phyloP scores from a whole-genome alignment of 2,888 invertebrate genomes.

The Lithophane socia region DNA sequence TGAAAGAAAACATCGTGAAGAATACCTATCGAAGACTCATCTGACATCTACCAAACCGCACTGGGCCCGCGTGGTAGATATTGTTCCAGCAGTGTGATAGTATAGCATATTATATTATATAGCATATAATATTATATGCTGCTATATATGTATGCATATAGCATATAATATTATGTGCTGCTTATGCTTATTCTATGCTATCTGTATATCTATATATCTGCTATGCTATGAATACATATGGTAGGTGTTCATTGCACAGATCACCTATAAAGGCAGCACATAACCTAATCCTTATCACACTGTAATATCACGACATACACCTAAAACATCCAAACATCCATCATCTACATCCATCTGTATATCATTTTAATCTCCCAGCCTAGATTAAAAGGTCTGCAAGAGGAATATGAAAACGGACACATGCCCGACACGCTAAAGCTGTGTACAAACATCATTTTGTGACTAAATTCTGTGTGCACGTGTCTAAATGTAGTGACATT shows the following conservation, averaged over 20 bases:
- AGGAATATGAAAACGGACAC: slow-evolving; percentile 44
- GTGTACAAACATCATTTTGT: slow-evolving; percentile 69
- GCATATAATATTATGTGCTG: no score
- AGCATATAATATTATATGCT: no score
- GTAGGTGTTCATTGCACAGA: neutral
- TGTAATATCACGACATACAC: neutral
- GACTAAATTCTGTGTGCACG: slow-evolving; percentile 60
- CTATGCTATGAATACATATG: no score
- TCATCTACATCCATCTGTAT: neutral
- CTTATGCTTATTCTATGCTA: no score
- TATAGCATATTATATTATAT: no score
- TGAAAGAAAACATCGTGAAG: no score
- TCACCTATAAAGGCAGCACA: neutral
- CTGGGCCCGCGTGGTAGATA: no score
- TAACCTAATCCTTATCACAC: neutral
- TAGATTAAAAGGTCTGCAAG: slow-evolving; percentile 42
- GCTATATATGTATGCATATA: no score
- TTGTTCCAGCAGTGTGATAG: no score
- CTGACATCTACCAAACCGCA: no score
- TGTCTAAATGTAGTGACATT: slow-evolving; percentile 53
- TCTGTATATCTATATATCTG: no score
- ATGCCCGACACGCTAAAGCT: slow-evolving; percentile 47
- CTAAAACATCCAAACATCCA: neutral
- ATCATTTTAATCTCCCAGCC: slow-evolving; percentile 30
- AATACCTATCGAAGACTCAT: no score